phyloP scores from a whole-genome alignment of 2,888 invertebrate species.

The Apotomis betuletana region DNA sequence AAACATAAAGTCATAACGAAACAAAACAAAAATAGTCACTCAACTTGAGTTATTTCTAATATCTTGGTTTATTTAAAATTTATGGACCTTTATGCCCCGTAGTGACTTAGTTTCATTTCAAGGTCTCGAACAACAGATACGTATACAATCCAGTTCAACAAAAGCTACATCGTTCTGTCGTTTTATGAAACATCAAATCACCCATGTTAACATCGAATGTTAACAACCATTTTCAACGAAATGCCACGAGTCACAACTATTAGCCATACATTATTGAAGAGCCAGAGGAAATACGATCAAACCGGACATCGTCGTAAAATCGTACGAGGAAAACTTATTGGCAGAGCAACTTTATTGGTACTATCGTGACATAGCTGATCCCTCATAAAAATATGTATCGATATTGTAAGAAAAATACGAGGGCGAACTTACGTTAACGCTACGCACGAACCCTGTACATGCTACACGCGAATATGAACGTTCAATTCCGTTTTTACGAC shows the following conservation, averaged over 20 bases:
- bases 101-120: too few species aligned
- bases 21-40: too few species aligned
- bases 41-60: too few species aligned
- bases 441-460: conserved; percentile 48
- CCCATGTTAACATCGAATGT: background rate
- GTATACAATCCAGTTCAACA: background rate
- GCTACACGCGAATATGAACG: conserved; percentile 63
- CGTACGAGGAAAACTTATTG: conserved; percentile 74
- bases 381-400: conserved; percentile 79
- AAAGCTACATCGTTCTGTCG: background rate
- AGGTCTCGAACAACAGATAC: too few species aligned
- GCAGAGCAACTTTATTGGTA: conserved; percentile 73
- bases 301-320: conserved; percentile 73
- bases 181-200: background rate
- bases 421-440: conserved; percentile 56
- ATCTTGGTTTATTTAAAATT: too few species aligned
- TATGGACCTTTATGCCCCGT: too few species aligned
- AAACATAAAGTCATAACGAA: too few species aligned
- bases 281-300: conserved; percentile 52
- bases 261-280: conserved; percentile 39
- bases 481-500: conserved; percentile 61
- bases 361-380: conserved; percentile 77
- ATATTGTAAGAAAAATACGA: conserved; percentile 73
- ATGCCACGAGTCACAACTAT: conserved; percentile 16
- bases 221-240: background rate